phyloP scores from a whole-genome alignment of 1,140 invertebrate genomes.

The Fopius arisanus region DNA sequence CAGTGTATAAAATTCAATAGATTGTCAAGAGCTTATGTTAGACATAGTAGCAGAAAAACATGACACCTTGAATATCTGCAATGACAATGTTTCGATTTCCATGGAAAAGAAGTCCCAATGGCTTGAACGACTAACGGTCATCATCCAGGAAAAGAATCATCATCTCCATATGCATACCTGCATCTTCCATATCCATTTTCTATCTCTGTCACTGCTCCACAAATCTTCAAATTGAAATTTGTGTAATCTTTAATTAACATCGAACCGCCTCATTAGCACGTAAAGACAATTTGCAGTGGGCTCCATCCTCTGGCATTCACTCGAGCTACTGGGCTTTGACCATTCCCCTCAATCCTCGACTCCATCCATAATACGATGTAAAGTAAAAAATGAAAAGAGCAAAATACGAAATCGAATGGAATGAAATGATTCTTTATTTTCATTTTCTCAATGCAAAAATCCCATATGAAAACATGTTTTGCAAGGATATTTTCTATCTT shows the following conservation, averaged over 20 bases:
- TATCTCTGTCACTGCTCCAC: not conserved
- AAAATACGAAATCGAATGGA: not conserved
- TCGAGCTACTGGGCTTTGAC: not conserved
- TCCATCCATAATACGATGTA: not conserved
- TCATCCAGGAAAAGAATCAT: conserved; percentile 29
- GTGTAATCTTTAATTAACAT: conserved; percentile 5
- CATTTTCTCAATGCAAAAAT: not conserved
- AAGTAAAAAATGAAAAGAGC: conserved; percentile 14
- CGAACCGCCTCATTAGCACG: conserved; percentile 1
- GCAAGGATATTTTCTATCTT: conserved; percentile 7
- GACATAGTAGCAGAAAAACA: no score
- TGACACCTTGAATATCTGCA: no score
- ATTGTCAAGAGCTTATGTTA: no score
- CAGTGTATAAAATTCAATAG: no score
- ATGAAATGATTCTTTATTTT: not conserved
- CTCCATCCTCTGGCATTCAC: not conserved
- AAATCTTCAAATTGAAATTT: not conserved
- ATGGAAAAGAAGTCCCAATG: not conserved
- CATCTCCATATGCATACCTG: not conserved
- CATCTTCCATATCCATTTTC: not conserved
- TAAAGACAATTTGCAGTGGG: not conserved
- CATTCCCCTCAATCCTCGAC: not conserved
- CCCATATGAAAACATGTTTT: not conserved
- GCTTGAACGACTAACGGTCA: not conserved
- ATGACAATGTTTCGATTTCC: no score